A percentile compares a stretch with the other conserved stretches of the same genome.
These are phyloP conservation scores for Nothobranchius kuhntae DNA, from an alignment of 2,113 vertebrate genomes.

Conservation along the genomic window DNA sequence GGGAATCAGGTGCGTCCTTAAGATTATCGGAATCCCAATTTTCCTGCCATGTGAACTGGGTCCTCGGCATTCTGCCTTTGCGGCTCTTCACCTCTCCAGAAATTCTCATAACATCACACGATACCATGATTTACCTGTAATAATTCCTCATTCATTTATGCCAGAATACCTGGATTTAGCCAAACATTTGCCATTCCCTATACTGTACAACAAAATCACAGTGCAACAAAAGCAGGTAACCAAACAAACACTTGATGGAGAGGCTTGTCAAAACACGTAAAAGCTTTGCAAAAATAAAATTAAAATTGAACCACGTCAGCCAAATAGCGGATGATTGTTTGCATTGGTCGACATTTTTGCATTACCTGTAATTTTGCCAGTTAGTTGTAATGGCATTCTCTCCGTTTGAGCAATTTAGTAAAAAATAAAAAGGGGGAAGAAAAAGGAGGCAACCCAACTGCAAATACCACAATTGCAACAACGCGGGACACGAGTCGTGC, in stretches of 20 bases:
- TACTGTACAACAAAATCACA: conserved; percentile 38
- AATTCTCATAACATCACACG: too few relatives aligned
- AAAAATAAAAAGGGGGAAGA: conserved; percentile 53
- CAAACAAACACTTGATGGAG: conserved; percentile 53
- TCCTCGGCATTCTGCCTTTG: too few relatives aligned
- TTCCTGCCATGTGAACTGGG: too few relatives aligned
- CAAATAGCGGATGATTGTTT: conserved; percentile 50
- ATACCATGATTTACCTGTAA: neutral
- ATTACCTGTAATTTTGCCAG: conserved; percentile 53
- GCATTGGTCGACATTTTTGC: conserved; percentile 44
- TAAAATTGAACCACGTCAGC: neutral
- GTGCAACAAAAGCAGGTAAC: conserved; percentile 40
- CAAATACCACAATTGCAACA: conserved; percentile 39
- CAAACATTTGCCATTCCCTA: conserved; percentile 48
- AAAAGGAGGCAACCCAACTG: conserved; percentile 8
- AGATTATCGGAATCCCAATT: too few relatives aligned
- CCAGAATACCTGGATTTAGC: conserved; percentile 52
- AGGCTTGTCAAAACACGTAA: conserved; percentile 49
- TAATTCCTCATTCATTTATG: conserved; percentile 40
- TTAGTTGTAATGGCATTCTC: conserved; percentile 36
- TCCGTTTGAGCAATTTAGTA: conserved; percentile 44
- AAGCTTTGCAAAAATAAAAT: conserved; percentile 36
- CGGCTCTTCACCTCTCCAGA: too few relatives aligned
- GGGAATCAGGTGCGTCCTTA: too few relatives aligned
- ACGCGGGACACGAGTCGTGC: conserved; percentile 30